Evolutionary conservation across 1,140 invertebrate genomes (phyloP).

Genomic region (Colletes latitarsis): DNA sequence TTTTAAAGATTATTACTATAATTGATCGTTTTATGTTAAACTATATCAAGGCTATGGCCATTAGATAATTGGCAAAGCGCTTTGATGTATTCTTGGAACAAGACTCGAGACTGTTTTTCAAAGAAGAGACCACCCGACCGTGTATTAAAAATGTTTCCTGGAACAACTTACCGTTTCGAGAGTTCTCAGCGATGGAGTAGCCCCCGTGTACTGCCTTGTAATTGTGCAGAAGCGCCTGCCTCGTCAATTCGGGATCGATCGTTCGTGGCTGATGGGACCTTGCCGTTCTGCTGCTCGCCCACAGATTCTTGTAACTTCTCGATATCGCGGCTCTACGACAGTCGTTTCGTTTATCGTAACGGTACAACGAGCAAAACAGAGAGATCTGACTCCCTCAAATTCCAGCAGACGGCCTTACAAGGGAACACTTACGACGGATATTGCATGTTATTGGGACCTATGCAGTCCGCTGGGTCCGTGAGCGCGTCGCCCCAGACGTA

Average conservation of each 20-base stretch:
- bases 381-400: neutral
- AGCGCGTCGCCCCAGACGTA: conserved; percentile 93
- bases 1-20: too few relatives aligned
- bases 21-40: too few relatives aligned
- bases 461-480: conserved; percentile 86
- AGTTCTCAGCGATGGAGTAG: conserved; percentile 72
- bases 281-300: conserved; percentile 84
- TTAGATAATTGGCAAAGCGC: too few relatives aligned
- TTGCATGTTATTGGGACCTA: conserved; percentile 89
- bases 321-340: conserved; percentile 84
- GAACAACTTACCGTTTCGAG: conserved; percentile 72
- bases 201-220: conserved; percentile 75
- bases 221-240: conserved; percentile 84
- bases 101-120: too few relatives aligned
- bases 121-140: too few relatives aligned
- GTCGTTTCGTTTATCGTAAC: conserved; percentile 38
- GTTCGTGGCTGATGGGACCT: conserved; percentile 82
- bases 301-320: conserved; percentile 83
- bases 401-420: neutral
- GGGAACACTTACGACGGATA: conserved; percentile 88
- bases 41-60: too few relatives aligned
- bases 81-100: too few relatives aligned
- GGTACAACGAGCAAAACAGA: neutral
- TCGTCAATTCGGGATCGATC: conserved; percentile 87
- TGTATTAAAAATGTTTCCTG: neutral